Base-by-base conservation (phyloP, 2,113 vertebrate genomes). In the Phaethon lepturus region DNA sequence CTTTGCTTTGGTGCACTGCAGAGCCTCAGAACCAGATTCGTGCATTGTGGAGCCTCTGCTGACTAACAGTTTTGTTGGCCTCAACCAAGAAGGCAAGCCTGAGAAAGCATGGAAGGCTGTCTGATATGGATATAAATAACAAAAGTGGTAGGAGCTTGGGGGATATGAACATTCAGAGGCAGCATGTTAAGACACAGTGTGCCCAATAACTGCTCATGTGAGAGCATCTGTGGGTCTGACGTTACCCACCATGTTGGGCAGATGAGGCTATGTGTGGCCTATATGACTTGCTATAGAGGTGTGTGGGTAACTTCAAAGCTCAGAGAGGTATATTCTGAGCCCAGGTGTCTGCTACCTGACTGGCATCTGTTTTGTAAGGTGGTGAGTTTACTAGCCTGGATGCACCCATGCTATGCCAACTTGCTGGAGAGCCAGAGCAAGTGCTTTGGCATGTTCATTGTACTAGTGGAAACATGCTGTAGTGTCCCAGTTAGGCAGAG, bases 281-380 rank as follows among this genome's bases (percentile, higher is more conserved):
- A 1, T n/a, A 0, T 0, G 50, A 59, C 7, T 17, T 60, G 33
- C 40, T 76, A 38, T 44, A 40, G 35, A 64, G 35, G 6, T 16
- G 24, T 52, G n/a, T 45, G 22, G 22, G 40, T 56, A 56, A 28
- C 42, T 67, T 83, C 29, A 58, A 1, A 55, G 3, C 22, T 49
- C 52, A 52, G 38, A 64, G 13, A 76, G 20, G 42, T 56, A 52
- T 13, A 22, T 77, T 60, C 19, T 50, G 5, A 66, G 45, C 25
- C 35, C 6, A 3, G 19, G 23, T 44, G 12, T 88, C 40, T 93
- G 82, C 29, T 2, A 4, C 38, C 63, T 66, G 42, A 17, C 14
- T 90, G 29, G 29, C 29, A 52, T 22, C 35, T 14, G 19, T 4
- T 94, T 85, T 69, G 45, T 19, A 66, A 66, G 25, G 26, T 74